Evolutionary conservation across 2,797 vertebrate genomes (phyloP).

Genomic region (Ctenopoma multispine): DNA sequence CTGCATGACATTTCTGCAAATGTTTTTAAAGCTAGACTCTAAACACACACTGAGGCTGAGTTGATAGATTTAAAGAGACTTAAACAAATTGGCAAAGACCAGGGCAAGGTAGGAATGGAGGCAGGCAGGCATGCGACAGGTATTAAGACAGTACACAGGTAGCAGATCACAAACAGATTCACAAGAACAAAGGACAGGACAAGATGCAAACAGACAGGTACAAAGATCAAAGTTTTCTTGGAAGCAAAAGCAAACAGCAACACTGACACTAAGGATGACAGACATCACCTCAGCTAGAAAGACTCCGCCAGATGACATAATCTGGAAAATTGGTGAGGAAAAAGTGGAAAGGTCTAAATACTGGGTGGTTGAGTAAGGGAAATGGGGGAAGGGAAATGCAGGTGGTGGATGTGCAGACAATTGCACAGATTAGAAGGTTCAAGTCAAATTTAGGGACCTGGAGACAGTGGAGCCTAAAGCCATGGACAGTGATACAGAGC

Average conservation of each 20-base stretch:
- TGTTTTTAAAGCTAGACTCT: neutral
- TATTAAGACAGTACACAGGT: neutral
- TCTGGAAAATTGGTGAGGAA: too few relatives aligned
- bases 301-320: too few relatives aligned
- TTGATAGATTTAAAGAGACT: neutral
- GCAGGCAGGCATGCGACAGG: neutral
- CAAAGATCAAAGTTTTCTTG: neutral
- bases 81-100: neutral
- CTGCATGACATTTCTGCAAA: constrained; percentile 9
- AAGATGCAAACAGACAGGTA: neutral
- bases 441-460: neutral
- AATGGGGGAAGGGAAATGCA: too few relatives aligned
- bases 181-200: neutral
- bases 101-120: neutral
- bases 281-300: too few relatives aligned
- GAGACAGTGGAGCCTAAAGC: too few relatives aligned
- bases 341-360: neutral
- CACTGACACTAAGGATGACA: neutral
- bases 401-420: neutral
- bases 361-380: neutral
- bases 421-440: neutral
- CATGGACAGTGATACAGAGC: too few relatives aligned
- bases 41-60: neutral
- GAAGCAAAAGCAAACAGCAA: neutral
- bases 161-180: neutral